Evolutionary conservation across 92 coral and sea anemone species (phyloP).

Genomic region (Bergia puertoricense): DNA sequence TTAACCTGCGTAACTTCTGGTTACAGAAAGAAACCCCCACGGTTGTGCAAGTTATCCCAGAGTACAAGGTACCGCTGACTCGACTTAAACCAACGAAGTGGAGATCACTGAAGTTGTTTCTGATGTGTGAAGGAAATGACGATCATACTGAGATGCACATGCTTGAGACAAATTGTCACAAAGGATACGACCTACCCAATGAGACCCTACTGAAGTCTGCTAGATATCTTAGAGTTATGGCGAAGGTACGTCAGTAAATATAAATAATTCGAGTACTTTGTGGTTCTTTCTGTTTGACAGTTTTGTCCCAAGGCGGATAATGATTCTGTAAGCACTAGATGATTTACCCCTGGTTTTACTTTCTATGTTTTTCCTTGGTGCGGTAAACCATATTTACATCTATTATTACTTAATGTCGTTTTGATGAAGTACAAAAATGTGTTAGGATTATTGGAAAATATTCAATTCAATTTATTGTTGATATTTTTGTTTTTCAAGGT

Average conservation of each 20-base stretch:
- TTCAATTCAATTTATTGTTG: not conserved
- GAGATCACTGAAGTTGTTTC: constrained; percentile 19
- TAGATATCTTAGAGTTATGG: not conserved
- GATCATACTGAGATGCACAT: not conserved
- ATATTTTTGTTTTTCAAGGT: not conserved
- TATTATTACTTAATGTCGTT: too few species aligned
- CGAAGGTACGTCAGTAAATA: not conserved
- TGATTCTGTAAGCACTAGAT: too few species aligned
- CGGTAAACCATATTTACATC: too few species aligned
- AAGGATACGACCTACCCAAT: constrained; percentile 16
- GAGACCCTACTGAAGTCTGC: not conserved
- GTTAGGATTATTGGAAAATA: too few species aligned
- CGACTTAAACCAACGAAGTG: constrained; percentile 2
- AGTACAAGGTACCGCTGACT: not conserved
- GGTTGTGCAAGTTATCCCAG: constrained; percentile 27
- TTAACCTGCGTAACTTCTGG: not conserved
- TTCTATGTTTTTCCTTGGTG: too few species aligned
- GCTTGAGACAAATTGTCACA: constrained; percentile 19
- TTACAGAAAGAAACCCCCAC: constrained; percentile 33
- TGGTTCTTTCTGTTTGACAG: too few species aligned
- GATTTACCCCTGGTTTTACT: too few species aligned
- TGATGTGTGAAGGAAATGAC: constrained; percentile 28
- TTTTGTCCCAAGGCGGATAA: too few species aligned
- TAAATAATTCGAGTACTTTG: too few species aligned
- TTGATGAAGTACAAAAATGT: too few species aligned